These are phyloP conservation scores for Eptesicus fuscus DNA, from an alignment of 2,113 vertebrate genomes.

Conservation along the genomic window DNA sequence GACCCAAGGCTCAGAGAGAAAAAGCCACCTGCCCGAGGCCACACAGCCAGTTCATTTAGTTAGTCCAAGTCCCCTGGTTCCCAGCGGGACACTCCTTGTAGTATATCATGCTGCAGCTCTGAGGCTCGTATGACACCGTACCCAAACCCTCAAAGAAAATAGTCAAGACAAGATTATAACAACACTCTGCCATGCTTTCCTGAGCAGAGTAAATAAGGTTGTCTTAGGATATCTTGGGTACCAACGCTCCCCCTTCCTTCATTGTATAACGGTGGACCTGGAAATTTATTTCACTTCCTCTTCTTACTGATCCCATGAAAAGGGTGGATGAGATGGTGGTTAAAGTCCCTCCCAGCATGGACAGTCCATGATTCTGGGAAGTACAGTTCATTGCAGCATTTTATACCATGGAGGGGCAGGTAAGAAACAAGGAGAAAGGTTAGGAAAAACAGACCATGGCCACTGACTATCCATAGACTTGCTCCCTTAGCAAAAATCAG, in stretches of 20 bases:
- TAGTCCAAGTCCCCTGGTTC: too few relatives aligned
- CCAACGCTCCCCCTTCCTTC: not conserved
- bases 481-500: not conserved
- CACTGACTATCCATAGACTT: not conserved
- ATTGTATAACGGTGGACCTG: not conserved
- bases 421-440: not conserved
- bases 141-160: not conserved
- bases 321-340: not conserved
- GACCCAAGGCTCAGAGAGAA: not conserved
- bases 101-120: not conserved
- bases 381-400: not conserved
- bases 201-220: not conserved
- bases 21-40: not conserved
- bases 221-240: not conserved
- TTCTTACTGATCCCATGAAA: not conserved
- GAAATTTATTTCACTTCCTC: not conserved
- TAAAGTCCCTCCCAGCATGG: fast-evolving
- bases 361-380: not conserved
- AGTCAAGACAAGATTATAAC: not conserved
- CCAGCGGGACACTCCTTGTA: not conserved
- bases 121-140: not conserved
- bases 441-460: not conserved
- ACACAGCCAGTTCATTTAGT: not conserved
- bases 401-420: not conserved
- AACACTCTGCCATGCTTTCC: not conserved